Percentiles rank a stretch among this genome's conserved stretches.
Evolutionary conservation across 2,113 vertebrate genomes (phyloP).

Genomic region (Stigmatopora nigra): DNA sequence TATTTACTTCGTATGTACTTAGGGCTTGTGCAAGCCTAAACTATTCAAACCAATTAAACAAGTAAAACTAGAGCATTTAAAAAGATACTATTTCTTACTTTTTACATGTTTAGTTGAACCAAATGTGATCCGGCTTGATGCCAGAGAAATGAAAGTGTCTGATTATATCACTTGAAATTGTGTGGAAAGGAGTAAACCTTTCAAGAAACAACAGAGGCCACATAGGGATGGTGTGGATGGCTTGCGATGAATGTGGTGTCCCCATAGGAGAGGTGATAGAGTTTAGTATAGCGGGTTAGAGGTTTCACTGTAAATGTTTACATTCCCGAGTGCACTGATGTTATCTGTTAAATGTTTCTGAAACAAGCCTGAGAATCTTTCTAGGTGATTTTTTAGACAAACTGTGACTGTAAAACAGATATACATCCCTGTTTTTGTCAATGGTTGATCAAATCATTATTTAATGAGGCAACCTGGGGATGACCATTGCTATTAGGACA

Average conservation of each 20-base stretch:
- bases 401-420: too few relatives aligned
- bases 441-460: too few relatives aligned
- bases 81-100: too few relatives aligned
- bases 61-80: neutral
- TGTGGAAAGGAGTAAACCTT: constrained; percentile 24
- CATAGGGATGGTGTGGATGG: constrained; percentile 30
- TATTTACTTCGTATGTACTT: neutral
- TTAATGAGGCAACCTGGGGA: too few relatives aligned
- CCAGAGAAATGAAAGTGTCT: constrained; percentile 13
- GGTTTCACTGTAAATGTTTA: constrained; percentile 76
- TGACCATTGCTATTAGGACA: too few relatives aligned
- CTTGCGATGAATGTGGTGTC: constrained; percentile 61
- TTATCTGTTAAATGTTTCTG: constrained; percentile 75
- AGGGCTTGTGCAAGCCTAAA: neutral
- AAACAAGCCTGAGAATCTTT: constrained; percentile 50
- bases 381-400: neutral
- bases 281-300: constrained; percentile 50
- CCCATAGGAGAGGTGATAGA: constrained; percentile 23
- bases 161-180: constrained; percentile 30
- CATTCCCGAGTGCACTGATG: constrained; percentile 67
- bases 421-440: too few relatives aligned
- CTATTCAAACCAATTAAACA: neutral
- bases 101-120: neutral
- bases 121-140: neutral
- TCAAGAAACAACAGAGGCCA: constrained; percentile 10